These are phyloP conservation scores for Lepisosteus osseus DNA, from an alignment of 2,113 vertebrate genomes.

Conservation along the genomic window DNA sequence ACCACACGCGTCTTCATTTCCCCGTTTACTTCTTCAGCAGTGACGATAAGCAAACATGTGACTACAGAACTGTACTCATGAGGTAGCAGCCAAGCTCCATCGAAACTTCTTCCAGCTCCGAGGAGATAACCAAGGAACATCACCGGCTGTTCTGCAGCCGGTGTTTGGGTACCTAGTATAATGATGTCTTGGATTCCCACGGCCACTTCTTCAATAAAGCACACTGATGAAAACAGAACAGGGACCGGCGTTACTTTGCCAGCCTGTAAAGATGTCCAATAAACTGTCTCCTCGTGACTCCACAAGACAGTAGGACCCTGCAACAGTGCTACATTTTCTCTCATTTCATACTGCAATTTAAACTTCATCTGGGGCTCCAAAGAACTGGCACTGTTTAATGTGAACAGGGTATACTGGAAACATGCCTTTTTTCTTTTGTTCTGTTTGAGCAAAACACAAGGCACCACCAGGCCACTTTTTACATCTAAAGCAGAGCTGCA, in stretches of 20 bases:
- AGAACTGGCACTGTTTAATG: constrained; percentile 59
- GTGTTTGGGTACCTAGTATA: constrained; percentile 63
- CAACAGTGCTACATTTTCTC: constrained; percentile 64
- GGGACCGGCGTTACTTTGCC: constrained; percentile 60
- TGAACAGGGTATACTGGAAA: constrained; percentile 69
- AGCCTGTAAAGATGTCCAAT: constrained; percentile 58
- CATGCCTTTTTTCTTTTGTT: constrained; percentile 32
- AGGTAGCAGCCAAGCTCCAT: constrained; percentile 66
- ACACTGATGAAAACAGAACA: constrained; percentile 60
- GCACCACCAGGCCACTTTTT: constrained; percentile 62
- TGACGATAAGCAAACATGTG: constrained; percentile 58
- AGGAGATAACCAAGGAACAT: constrained; percentile 62
- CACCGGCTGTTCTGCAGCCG: not conserved
- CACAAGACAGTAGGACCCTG: constrained; percentile 80
- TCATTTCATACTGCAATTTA: constrained; percentile 65
- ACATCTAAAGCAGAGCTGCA: constrained; percentile 62
- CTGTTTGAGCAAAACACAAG: constrained; percentile 69
- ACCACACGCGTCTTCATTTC: constrained; percentile 59
- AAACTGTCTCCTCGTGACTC: constrained; percentile 62
- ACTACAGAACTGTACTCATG: constrained; percentile 74
- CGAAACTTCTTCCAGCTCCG: constrained; percentile 56
- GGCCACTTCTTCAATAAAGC: constrained; percentile 70
- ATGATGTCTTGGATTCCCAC: constrained; percentile 52
- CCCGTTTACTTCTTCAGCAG: constrained; percentile 40
- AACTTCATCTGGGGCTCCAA: constrained; percentile 69